These are phyloP conservation scores for Ornithoptera priamus DNA, from an alignment of 2,888 invertebrate genomes.

Conservation along the genomic window DNA sequence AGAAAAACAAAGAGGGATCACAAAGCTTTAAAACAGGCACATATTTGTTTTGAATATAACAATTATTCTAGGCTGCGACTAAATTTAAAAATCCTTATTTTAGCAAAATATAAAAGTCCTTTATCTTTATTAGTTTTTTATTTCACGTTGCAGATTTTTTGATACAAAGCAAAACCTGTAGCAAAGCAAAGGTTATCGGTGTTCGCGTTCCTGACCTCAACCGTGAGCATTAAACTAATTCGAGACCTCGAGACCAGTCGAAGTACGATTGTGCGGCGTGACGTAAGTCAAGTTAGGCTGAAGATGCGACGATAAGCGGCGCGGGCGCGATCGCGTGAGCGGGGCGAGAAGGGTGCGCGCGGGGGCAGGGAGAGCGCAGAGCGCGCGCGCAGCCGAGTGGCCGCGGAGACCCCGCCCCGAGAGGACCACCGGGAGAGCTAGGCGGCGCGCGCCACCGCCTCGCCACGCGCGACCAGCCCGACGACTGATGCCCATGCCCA, in stretches of 20 bases:
- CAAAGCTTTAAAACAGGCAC: not conserved
- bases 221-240: constrained; percentile 37
- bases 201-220: constrained; percentile 22
- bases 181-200: constrained; percentile 17
- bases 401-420: constrained; percentile 76
- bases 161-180: constrained; percentile 2
- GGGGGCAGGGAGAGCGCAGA: constrained; percentile 36
- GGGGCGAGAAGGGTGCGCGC: constrained; percentile 38
- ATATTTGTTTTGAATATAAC: not conserved
- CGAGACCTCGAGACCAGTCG: constrained; percentile 38
- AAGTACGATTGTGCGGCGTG: constrained; percentile 46
- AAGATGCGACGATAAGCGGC: constrained; percentile 73
- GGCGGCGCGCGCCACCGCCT: constrained; percentile 59
- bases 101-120: not conserved
- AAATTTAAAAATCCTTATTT: not conserved
- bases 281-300: constrained; percentile 71
- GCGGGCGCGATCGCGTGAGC: constrained; percentile 44
- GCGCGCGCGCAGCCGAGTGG: constrained; percentile 67
- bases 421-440: constrained; percentile 80
- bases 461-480: constrained; percentile 45
- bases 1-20: constrained; percentile 12
- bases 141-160: not conserved
- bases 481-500: constrained; percentile 40
- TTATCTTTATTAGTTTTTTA: not conserved
- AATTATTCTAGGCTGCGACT: too few relatives aligned